A percentile compares a stretch with the other conserved stretches of the same genome.
phyloP scores from a whole-genome alignment of 2,888 invertebrate genomes.

The Isotomurus palustris region DNA sequence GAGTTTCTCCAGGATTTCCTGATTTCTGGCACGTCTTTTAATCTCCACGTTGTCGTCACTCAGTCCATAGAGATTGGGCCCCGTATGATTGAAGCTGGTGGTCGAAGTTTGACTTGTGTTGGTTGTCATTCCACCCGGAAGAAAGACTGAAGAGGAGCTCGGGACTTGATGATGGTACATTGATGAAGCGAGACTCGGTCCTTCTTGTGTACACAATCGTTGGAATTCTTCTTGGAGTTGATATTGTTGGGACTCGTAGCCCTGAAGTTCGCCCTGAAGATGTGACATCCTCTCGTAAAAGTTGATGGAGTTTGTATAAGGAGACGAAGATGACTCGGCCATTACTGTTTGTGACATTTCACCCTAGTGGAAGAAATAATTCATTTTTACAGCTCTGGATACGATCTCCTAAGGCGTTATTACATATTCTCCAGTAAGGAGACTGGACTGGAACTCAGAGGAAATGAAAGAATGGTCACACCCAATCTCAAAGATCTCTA shows the following conservation, averaged over 20 bases:
- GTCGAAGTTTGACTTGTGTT: constrained; percentile 2
- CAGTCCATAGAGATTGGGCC: background rate
- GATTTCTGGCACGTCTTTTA: constrained; percentile 26
- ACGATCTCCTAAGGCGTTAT: no score
- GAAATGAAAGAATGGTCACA: background rate
- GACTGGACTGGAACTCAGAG: background rate
- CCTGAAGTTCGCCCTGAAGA: constrained; percentile 29
- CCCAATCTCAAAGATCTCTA: no score
- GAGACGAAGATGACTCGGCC: background rate
- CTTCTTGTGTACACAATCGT: constrained; percentile 10
- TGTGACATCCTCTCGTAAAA: constrained; percentile 30
- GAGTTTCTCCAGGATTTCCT: constrained; percentile 36
- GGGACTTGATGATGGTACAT: background rate
- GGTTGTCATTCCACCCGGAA: background rate
- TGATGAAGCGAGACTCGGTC: background rate
- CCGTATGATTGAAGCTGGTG: background rate
- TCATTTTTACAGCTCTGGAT: constrained; percentile 8
- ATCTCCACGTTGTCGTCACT: background rate
- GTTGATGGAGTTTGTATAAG: constrained; percentile 20
- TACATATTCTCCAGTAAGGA: background rate
- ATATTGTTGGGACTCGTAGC: constrained; percentile 25
- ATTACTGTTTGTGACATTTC: constrained; percentile 6
- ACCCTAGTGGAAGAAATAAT: constrained; percentile 1
- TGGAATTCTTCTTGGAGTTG: constrained; percentile 24
- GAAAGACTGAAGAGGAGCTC: background rate